A percentile compares a stretch with the other conserved stretches of the same genome.
These are phyloP conservation scores for Idris sp. DNA, from an alignment of 1,140 invertebrate genomes.

Conservation along the genomic window DNA sequence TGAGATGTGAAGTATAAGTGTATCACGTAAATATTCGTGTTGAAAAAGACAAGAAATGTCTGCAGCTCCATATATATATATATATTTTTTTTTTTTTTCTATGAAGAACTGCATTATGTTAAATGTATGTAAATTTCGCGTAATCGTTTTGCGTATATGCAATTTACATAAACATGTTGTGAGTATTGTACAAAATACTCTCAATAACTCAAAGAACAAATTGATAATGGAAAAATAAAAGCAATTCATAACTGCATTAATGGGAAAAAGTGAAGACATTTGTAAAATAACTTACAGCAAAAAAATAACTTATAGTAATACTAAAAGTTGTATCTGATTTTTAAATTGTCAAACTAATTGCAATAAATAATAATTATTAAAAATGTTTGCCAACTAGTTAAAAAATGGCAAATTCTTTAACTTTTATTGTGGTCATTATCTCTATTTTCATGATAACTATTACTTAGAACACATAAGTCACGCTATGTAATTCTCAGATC, in stretches of 20 bases:
- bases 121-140: constrained; percentile 34
- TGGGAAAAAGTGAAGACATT: too few relatives aligned
- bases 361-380: too few relatives aligned
- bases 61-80: constrained; percentile 16
- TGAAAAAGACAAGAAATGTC: constrained; percentile 13
- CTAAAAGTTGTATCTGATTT: too few relatives aligned
- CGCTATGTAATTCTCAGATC: constrained; percentile 1
- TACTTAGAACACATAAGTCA: constrained; percentile 9
- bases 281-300: too few relatives aligned
- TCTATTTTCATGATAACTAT: not conserved
- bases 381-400: too few relatives aligned
- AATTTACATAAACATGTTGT: constrained; percentile 31
- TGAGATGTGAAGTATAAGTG: too few relatives aligned
- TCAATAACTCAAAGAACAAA: constrained; percentile 5
- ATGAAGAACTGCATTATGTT: constrained; percentile 36
- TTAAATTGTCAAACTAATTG: too few relatives aligned
- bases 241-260: too few relatives aligned
- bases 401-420: constrained; percentile 2
- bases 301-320: too few relatives aligned
- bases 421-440: not conserved
- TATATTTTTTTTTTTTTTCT: too few relatives aligned
- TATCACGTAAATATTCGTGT: not conserved
- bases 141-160: constrained; percentile 25
- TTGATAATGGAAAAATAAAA: not conserved
- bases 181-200: constrained; percentile 16